Base-by-base conservation (phyloP, 2,113 vertebrate species). In the Aythya baeri region DNA sequence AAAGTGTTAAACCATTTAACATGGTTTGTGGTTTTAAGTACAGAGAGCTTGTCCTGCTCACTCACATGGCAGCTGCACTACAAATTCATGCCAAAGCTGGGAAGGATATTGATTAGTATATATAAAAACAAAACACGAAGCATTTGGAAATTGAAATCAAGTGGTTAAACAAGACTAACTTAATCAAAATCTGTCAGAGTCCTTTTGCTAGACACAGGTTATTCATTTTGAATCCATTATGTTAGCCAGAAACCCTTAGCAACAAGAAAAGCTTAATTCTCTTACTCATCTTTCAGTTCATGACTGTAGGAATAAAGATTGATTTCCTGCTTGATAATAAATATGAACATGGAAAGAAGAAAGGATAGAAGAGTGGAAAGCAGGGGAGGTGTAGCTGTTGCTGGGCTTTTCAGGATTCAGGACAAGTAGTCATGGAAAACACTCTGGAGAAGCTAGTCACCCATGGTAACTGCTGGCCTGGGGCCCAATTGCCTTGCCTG, bases 171-270 rank as follows among this genome's bases (percentile, higher is more conserved):
- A 88, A 81, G 78, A 80, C 49, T 46, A 83, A 76, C 74, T 92
- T 86, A 87, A 87, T 79, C 26, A 87, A 87, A 89, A 87, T 89
- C 58, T 94, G 67, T 80, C 78, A 66, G 34, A 73, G 31, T 54
- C 23, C 44, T 50, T 89, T 92, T 89, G 54, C 67, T 85, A 87
- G 75, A 50, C 25, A 54, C 6, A 22, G 26, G 10, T 89, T 92
- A 80, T 85, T 95, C 27, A 76, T 94, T 94, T 92, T 77, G 50
- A 96, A 91, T 70, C 54, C 49, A 84, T 94, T 92, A 75, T 85
- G 21, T 44, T 70, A 27, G 75, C 54, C 67, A 89, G 81, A 94
- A 87, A 55, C 82, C 81, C 55, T 92, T 68, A 94, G 74, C 67
- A 83, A 67, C 13, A 62, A 85, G 86, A 82, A 89, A 79, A 31